These are phyloP conservation scores for Elachura formosa DNA, from an alignment of 2,113 vertebrate species.

Conservation along the genomic window DNA sequence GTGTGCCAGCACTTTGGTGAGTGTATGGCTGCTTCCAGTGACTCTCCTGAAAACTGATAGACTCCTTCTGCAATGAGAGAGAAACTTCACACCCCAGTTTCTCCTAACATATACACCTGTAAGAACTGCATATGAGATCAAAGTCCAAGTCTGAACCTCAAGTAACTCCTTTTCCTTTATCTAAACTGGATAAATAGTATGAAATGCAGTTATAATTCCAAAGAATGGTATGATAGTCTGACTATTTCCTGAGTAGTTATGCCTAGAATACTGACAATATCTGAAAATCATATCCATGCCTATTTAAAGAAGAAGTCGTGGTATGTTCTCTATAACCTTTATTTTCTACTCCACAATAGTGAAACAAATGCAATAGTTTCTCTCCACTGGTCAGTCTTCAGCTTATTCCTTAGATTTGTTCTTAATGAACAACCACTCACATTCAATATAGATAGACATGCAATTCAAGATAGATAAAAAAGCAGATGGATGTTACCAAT, in stretches of 20 bases:
- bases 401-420: background rate
- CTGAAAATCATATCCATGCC: background rate
- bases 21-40: background rate
- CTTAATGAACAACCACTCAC: background rate
- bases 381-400: background rate
- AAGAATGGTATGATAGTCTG: background rate
- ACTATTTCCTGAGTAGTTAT: background rate
- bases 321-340: background rate
- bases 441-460: background rate
- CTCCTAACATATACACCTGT: background rate
- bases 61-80: background rate
- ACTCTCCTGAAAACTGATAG: background rate
- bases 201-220: background rate
- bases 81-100: background rate
- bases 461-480: background rate
- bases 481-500: slow-evolving; percentile 78
- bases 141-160: background rate
- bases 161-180: background rate
- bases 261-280: background rate
- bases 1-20: background rate
- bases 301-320: background rate
- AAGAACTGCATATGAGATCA: background rate
- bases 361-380: background rate
- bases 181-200: background rate
- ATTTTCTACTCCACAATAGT: background rate